Percentiles rank a stretch among this genome's conserved stretches.
Conservation (phyloP, 2,797 vertebrate genomes). For the Arremon brunneinucha region DNA sequence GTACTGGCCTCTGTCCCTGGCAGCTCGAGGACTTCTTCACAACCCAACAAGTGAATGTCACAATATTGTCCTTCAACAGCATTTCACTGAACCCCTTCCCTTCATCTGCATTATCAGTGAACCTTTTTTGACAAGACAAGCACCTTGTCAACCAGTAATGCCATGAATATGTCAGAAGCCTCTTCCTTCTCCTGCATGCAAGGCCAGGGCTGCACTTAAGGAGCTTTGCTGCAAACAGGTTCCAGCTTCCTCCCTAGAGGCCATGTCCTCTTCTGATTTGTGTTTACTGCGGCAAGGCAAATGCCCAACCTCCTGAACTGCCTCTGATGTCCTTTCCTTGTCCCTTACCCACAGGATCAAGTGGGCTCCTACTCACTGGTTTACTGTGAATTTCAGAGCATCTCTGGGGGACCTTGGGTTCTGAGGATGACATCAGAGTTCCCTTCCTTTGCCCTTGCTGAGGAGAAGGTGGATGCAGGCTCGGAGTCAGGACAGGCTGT, state of each 20-base stretch:
- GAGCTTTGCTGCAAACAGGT: neutral
- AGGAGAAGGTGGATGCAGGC: neutral
- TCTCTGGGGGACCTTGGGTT: neutral
- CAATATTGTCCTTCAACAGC: neutral
- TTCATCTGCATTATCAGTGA: neutral
- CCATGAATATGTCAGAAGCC: neutral
- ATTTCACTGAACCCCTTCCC: neutral
- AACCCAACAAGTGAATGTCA: neutral
- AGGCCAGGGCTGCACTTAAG: neutral
- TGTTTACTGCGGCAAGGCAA: neutral
- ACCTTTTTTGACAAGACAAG: neutral
- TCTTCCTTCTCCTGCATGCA: neutral
- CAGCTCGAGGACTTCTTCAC: neutral
- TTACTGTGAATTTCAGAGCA: neutral
- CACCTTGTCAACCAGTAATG: neutral
- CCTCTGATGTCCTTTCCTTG: neutral
- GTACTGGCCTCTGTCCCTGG: neutral
- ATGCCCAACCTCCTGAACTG: neutral
- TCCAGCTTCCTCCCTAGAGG: neutral
- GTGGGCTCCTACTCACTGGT: neutral
- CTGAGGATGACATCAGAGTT: neutral
- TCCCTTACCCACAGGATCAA: neutral
- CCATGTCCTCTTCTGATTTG: neutral
- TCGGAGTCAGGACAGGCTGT: fast-evolving
- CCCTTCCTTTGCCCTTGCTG: neutral